A percentile compares a stretch with the other conserved stretches of the same genome.
Evolutionary conservation across 2,888 invertebrate genomes (phyloP).

Genomic region (Ophion ellenae): DNA sequence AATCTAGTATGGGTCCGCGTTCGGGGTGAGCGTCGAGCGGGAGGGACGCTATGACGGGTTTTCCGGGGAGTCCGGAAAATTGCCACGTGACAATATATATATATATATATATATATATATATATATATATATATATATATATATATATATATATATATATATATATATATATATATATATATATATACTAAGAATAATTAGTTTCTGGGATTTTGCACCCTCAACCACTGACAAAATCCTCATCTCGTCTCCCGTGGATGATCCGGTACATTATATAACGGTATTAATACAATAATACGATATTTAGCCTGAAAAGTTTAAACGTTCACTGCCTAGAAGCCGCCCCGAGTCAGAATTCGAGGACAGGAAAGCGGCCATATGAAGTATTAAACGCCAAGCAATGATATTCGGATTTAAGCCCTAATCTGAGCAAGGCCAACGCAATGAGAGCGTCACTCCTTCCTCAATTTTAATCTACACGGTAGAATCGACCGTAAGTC

Average conservation of each 20-base stretch:
- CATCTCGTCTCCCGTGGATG: slow-evolving; percentile 15
- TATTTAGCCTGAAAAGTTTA: slow-evolving; percentile 46
- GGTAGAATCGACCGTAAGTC: slow-evolving; percentile 32
- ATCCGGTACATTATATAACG: slow-evolving; percentile 20
- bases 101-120: too few relatives aligned
- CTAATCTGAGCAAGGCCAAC: slow-evolving; percentile 43
- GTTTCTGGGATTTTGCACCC: slow-evolving; percentile 33
- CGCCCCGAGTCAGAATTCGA: not conserved
- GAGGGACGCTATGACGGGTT: too few relatives aligned
- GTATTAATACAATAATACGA: slow-evolving; percentile 26
- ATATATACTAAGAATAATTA: slow-evolving; percentile 54
- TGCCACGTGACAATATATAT: too few relatives aligned
- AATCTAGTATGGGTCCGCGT: too few relatives aligned
- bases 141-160: not conserved
- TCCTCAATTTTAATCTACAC: slow-evolving; percentile 50
- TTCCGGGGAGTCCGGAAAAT: too few relatives aligned
- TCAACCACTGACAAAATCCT: slow-evolving; percentile 39
- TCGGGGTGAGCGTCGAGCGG: too few relatives aligned
- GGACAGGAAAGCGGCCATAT: slow-evolving; percentile 17
- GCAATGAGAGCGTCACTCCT: slow-evolving; percentile 39
- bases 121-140: too few relatives aligned
- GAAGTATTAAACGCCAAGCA: slow-evolving; percentile 34
- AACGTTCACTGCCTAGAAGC: slow-evolving; percentile 28
- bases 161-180: not conserved
- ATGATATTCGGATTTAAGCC: slow-evolving; percentile 53